Percentiles rank a stretch among this genome's conserved stretches.
phyloP scores from a whole-genome alignment of 1,140 invertebrate species.

The Aleiodes sp. region DNA sequence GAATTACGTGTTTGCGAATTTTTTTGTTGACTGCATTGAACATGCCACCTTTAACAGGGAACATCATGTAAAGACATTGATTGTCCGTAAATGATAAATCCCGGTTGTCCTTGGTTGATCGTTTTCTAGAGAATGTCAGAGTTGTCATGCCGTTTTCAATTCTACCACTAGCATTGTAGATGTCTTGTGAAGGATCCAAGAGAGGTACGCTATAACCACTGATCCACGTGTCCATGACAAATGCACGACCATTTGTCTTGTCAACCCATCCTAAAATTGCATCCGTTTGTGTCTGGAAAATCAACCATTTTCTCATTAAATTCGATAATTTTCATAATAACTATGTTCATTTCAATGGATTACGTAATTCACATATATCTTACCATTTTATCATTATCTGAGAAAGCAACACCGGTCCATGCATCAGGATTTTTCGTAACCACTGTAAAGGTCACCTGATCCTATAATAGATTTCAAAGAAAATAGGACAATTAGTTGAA shows the following conservation, averaged over 20 bases:
- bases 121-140: constrained; percentile 81
- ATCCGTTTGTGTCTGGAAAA: constrained; percentile 77
- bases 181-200: constrained; percentile 80
- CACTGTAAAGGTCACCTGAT: constrained; percentile 88
- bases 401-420: constrained; percentile 96
- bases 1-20: constrained; percentile 81
- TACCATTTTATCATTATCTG: constrained; percentile 86
- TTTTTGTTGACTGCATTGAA: constrained; percentile 87
- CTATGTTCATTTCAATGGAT: not conserved
- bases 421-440: constrained; percentile 80
- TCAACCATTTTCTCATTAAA: constrained; percentile 10
- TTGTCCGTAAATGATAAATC: constrained; percentile 86
- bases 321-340: too few species aligned
- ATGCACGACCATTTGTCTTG: constrained; percentile 75
- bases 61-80: constrained; percentile 88
- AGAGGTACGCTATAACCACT: constrained; percentile 79
- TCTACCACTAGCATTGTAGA: constrained; percentile 75
- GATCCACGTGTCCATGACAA: constrained; percentile 90
- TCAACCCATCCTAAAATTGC: constrained; percentile 90
- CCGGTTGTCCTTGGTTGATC: constrained; percentile 77
- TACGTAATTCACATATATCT: constrained; percentile 36
- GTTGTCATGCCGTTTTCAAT: constrained; percentile 82
- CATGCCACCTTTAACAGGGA: constrained; percentile 83
- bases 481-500: not conserved
- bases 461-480: constrained; percentile 60